Conservation (phyloP, 2,797 vertebrate species). For the Sebastes reedi region DNA sequence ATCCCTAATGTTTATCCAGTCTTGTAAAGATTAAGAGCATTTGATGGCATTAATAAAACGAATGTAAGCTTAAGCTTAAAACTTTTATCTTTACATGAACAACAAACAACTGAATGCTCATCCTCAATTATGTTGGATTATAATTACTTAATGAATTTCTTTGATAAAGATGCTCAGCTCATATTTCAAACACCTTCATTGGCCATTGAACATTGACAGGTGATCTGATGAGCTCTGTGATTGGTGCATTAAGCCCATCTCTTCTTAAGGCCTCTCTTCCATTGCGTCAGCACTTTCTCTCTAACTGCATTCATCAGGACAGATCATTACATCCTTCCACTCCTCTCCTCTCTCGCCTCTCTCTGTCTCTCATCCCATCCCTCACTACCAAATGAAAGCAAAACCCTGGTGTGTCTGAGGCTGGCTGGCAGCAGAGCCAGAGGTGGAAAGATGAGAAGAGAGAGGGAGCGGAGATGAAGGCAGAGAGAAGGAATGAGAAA, state of each 20-base stretch:
- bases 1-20: background rate
- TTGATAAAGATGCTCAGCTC: background rate
- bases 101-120: conserved; percentile 1
- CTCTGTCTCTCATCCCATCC: conserved; percentile 63
- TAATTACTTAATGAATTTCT: background rate
- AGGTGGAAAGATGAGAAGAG: conserved; percentile 74
- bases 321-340: conserved; percentile 79
- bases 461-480: conserved; percentile 54
- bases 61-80: background rate
- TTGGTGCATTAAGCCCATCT: conserved; percentile 61
- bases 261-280: conserved; percentile 48
- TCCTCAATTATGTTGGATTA: background rate
- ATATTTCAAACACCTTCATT: conserved; percentile 25
- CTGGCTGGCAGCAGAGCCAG: conserved; percentile 70
- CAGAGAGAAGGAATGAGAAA: conserved; percentile 33
- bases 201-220: conserved; percentile 39
- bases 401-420: conserved; percentile 73
- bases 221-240: conserved; percentile 50
- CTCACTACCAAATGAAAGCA: conserved; percentile 75
- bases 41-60: background rate
- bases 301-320: conserved; percentile 80
- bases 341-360: conserved; percentile 53
- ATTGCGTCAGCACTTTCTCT: conserved; percentile 76
- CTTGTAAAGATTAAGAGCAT: background rate
- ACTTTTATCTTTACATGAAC: background rate